Evolutionary conservation across 2,113 vertebrate species (phyloP), one percentile per base, ranked within the genome.

Genomic region (Cephalopterus ornatus): DNA sequence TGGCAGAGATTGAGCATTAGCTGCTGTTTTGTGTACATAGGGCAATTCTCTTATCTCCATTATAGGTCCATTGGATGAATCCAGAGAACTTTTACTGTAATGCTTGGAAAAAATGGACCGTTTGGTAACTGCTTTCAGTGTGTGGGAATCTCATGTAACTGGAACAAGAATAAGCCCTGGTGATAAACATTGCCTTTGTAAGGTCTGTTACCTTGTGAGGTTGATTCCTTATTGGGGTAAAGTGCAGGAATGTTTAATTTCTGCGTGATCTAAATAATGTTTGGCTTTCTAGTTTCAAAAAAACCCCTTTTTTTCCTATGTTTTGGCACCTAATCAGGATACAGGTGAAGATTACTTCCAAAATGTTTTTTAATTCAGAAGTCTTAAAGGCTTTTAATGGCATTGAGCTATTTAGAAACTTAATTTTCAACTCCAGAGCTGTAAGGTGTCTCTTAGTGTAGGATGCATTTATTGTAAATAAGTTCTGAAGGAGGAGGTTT

Each of bases 301-400:
- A 19, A 18, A 0, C 5, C 2, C 6, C 0, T 3, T 35, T 84
- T 87, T 75, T 39, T 1, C 8, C 19, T 61, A 26, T 87, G 37
- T 72, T 89, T 66, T 76, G n/a, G 26, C 32, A 85, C 19, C 63
- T 58, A 26, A 46, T 81, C 1, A 5, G 56, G 27, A 6, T 63
- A 12, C 12, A 77, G 76, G n/a, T 71, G 42, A 86, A 50, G 68
- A 27, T 49, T 6, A 49, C 26, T 90, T 47, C 50, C 12, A n/a
- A 85, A 53, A 4, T 61, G 12, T 2, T 67, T 71, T 76, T 30
- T 9, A 52, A 73, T 83, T 89, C 11, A 20, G 21, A 92, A 77
- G 77, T 71, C 9, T 41, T 27, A 50, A 84, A 81, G 19, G 30
- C 26, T 83, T 77, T 27, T 53, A 47, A 21, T 86, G 23, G 27